A percentile compares a stretch with the other conserved stretches of the same genome.
phyloP scores from a whole-genome alignment of 35 echinoderm and acorn worm genomes.

The Amphiura filiformis region DNA sequence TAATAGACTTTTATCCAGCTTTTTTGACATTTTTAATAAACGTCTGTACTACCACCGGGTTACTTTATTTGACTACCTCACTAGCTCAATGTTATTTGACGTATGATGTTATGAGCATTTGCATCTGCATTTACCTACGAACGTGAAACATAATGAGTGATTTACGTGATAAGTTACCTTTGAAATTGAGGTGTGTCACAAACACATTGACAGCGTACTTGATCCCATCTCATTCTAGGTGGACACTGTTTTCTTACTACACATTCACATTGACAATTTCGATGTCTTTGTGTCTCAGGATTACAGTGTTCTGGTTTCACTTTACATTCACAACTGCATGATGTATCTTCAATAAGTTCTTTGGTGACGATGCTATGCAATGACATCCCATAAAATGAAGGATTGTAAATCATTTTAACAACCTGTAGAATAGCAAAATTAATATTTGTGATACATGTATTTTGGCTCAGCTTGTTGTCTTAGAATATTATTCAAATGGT shows the following conservation, averaged over 20 bases:
- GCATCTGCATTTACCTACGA: too few species aligned
- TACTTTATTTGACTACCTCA: too few species aligned
- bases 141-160: too few species aligned
- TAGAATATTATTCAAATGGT: too few species aligned
- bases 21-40: too few species aligned
- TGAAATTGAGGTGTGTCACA: constrained; percentile 24
- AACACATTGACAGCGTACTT: constrained; percentile 40
- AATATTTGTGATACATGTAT: neutral
- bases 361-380: constrained; percentile 21
- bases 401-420: constrained; percentile 20
- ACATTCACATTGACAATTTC: constrained; percentile 66
- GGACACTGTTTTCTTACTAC: constrained; percentile 25
- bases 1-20: too few species aligned
- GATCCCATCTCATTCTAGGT: constrained; percentile 42
- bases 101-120: too few species aligned
- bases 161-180: too few species aligned
- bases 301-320: constrained; percentile 50
- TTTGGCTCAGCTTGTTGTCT: too few species aligned
- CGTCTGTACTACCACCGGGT: too few species aligned
- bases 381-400: neutral
- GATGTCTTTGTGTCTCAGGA: constrained; percentile 46
- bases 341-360: constrained; percentile 30
- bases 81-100: too few species aligned
- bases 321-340: constrained; percentile 46
- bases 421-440: constrained; percentile 20